Evolutionary conservation across 2,797 vertebrate genomes (phyloP).

Genomic region (Anguilla obscura): DNA sequence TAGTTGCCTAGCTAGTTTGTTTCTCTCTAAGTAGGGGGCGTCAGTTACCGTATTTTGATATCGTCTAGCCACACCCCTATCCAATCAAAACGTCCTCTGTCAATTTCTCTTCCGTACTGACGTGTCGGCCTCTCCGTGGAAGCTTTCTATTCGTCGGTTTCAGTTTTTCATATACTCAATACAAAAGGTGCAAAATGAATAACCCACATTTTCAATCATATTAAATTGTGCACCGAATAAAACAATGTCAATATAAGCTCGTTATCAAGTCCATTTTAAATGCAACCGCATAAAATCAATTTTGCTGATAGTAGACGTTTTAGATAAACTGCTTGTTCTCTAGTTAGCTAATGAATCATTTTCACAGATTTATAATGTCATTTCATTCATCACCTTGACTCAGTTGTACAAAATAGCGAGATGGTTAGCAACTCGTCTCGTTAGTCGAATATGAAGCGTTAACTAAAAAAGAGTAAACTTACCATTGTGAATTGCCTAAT

Average conservation of each 20-base stretch:
- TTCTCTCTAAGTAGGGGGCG: neutral
- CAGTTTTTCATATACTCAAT: neutral
- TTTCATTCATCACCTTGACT: too few species aligned
- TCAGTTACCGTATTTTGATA: neutral
- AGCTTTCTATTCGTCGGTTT: constrained; percentile 53
- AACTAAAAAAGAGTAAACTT: too few species aligned
- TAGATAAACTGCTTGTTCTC: neutral
- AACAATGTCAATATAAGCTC: neutral
- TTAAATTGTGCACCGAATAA: neutral
- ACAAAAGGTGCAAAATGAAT: neutral
- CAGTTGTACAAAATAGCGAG: too few species aligned
- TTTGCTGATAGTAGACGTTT: neutral
- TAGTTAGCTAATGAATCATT: neutral
- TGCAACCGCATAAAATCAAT: neutral
- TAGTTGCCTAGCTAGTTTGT: neutral
- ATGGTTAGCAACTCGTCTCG: neutral
- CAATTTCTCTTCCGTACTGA: constrained; percentile 46
- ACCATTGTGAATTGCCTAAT: too few species aligned
- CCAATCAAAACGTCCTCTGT: constrained; percentile 64
- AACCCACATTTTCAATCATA: neutral
- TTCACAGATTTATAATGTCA: neutral
- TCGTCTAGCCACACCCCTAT: neutral
- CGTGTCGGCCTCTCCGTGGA: constrained; percentile 66
- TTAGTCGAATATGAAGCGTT: neutral
- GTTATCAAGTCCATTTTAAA: neutral